Base-by-base conservation (phyloP, 2,113 vertebrate species). In the Podarcis cretensis region DNA sequence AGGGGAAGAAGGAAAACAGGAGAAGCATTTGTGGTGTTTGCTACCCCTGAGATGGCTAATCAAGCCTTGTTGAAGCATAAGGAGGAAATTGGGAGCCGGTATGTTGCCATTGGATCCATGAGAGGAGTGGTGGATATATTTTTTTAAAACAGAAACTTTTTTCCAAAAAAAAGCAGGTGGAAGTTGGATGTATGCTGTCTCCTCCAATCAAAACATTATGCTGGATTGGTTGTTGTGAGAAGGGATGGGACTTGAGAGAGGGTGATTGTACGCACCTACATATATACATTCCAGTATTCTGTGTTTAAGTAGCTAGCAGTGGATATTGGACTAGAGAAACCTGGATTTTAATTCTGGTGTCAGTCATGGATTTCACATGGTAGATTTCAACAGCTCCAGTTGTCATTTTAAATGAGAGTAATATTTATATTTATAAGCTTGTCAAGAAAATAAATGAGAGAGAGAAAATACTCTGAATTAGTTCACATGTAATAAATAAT, bases 11-110 rank as follows among this genome's bases (percentile, higher is more conserved):
- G 97, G 71, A 97, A 89, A 91, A 96, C 98, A 0, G 99, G 99
- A 10, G 96, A 98, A 78, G 99, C 98, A 1, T 99, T 96, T 0
- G 99, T 99, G 66, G 97, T 98, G 95, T 99, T 99, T 89, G 93
- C 95, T 1, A 95, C 98, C 23, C 97, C 97, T 1, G 96, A 98
- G 77, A 97, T 97, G 92, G 98, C 97, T 0, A 96, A 96, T 4
- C 96, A 97, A 86, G 99, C 99, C 13, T 94, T 99, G 66, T 48
- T 95, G 79, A 97, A 93, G 87, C 97, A 99, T 96, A 95, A 93
- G 89, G 96, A 98, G 2, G 89, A 98, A 5, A 99, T 99, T 8
- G 98, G 98, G 27, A 97, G 37, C 86, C 97, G 99, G 99, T 99
- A 57, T 43, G 97, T 94, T 2, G 8, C 16, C 23, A 2, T 20